Evolutionary conservation across 2,113 vertebrate species (phyloP), one percentile per base, ranked within the genome.

Genomic region (Clarias magur): DNA sequence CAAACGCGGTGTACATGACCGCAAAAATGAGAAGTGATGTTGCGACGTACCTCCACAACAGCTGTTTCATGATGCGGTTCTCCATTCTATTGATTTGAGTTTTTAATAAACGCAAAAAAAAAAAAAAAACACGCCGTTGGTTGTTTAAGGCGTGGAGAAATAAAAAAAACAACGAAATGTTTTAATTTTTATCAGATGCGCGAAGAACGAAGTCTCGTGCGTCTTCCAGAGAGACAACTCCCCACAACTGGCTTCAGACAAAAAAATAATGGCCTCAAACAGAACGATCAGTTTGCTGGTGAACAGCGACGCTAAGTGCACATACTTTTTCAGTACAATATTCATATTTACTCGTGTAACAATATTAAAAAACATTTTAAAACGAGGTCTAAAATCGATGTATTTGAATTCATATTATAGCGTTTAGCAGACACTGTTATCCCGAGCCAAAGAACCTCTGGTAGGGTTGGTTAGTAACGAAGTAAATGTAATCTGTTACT

Each of bases 41-140:
- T 25, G 38, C 56, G 80, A 90, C 83, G 7, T 90, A 90, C 89
- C 89, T 84, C 56, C 34, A 65, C 30, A 80, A 75, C 25, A 11
- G 1, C 59, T 42, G 9, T 17, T n/a, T 5, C 15, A 13, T 38
- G 87, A 54, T 94, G 93, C n/a, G 92, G 87, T 85, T 94, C 93
- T 21, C 94, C 85, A 83, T 80, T n/a, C 38, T 80, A 34, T 34
- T 3, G 48, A 27, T 27, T 56, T 53, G 5, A 34, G 27, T 7
- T 56, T 34, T 57, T 57, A 1, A 13, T 53, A 25, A 38, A 15
- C 1, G 57, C 1, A 80, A 59, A n/a, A n/a, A n/a, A n/a, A n/a
- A n/a, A n/a, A n/a, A n/a, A n/a, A 48, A 48, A 48, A 48, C 48
- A 48, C 48, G 7, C 48, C 48, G 7, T 48, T 48, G 6, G 48